Evolutionary conservation across 2,888 invertebrate genomes (phyloP).

Genomic region (Adineta ricciae): DNA sequence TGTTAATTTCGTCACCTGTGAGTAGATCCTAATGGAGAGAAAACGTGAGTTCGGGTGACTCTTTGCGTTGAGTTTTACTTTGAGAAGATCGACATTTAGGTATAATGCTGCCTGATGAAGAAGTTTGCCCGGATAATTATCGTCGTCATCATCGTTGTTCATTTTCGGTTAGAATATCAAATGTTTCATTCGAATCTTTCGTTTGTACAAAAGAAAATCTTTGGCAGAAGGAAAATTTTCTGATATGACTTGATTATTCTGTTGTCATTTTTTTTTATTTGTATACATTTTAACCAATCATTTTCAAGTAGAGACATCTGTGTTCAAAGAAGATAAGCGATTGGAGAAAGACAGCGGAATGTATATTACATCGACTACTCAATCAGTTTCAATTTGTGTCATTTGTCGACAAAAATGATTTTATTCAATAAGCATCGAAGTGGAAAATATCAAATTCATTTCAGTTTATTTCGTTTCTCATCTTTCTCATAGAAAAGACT

Average conservation of each 20-base stretch:
- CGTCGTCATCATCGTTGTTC: slow-evolving; percentile 6
- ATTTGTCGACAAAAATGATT: no score
- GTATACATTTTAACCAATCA: not conserved
- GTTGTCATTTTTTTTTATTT: not conserved
- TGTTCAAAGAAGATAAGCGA: not conserved
- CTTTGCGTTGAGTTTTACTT: not conserved
- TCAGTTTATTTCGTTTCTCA: no score
- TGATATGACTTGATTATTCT: not conserved
- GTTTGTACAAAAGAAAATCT: no score
- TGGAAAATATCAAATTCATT: no score
- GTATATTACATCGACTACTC: no score
- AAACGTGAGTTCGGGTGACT: not conserved
- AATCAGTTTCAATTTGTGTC: no score
- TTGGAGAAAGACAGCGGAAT: no score
- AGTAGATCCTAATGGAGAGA: not conserved
- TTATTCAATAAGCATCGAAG: no score
- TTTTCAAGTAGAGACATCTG: not conserved
- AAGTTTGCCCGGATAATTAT: not conserved
- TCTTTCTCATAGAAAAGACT: no score
- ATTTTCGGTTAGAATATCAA: not conserved
- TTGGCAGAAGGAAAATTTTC: no score
- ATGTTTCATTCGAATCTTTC: no score
- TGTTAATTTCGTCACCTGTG: slow-evolving; percentile 2
- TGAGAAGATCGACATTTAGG: not conserved
- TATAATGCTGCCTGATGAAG: slow-evolving; percentile 7